Evolutionary conservation across 2,888 invertebrate genomes (phyloP), one percentile per base, ranked within the genome.

Genomic region (Stramonita haemastoma): DNA sequence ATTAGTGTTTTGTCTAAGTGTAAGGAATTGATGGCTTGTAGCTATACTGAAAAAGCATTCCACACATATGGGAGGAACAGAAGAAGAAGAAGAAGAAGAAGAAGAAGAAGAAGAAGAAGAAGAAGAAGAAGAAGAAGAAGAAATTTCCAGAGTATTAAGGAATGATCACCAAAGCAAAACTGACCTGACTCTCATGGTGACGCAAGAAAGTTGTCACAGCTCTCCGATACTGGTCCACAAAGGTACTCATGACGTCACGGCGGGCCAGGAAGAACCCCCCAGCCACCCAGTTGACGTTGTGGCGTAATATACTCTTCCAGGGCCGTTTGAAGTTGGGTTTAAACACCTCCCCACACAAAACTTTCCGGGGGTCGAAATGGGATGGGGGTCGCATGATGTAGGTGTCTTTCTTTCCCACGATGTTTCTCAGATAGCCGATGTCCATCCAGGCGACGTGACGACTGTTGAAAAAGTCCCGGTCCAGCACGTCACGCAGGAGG

Each of bases 211-310:
- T 13, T 0, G 22, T n/a, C 32, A 89, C 89, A 0, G 89, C 89
- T 32, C 34, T 70, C 15, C 70, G 70, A 73, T 89, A 89, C 77
- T 85, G 89, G 22, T 22, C 29, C 46, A 89, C 89, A 26, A 89
- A 89, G 26, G 32, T n/a, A 70, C 36, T 22, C 85, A 89, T 89
- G 89, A 89, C 32, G 32, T 85, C 32, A 32, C 13, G 73, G 5
- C 15, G 17, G 56, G 85, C 89, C 70, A 89, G 73, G 46, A 89
- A 89, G 57, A 89, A 89, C 0, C 89, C 89, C 0, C 89, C 89
- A 22, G 85, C 89, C 57, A 89, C 89, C 89, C 89, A 89, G 89
- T 89, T 84, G n/a, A 85, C 46, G 73, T 89, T 89, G 4, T 22
- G 19, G 1, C 70, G 36, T 15, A 89, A 70, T 26, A 89, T 85